These are phyloP conservation scores for Iphiclides podalirius DNA, from an alignment of 2,888 invertebrate genomes.

Conservation along the genomic window DNA sequence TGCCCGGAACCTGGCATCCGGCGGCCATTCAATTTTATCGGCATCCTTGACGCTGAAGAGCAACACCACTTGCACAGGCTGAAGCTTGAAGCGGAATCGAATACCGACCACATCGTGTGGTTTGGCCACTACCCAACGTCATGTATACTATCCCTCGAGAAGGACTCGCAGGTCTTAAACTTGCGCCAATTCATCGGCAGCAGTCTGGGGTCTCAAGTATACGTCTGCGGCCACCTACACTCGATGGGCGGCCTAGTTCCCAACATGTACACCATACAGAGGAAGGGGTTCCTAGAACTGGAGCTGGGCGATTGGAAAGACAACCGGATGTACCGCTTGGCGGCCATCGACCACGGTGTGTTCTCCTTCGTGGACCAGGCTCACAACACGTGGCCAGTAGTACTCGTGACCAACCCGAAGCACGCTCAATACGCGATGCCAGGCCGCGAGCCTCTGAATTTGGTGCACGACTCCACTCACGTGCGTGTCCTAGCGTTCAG, in stretches of 20 bases:
- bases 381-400: conserved; percentile 89
- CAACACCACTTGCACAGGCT: conserved; percentile 79
- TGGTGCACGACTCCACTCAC: conserved; percentile 86
- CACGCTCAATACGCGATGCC: conserved; percentile 87
- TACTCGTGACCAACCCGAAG: conserved; percentile 95
- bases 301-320: conserved; percentile 97
- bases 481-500: conserved; percentile 91
- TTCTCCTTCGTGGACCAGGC: conserved; percentile 91
- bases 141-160: conserved; percentile 84
- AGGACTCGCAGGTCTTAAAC: conserved; percentile 65
- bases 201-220: conserved; percentile 83
- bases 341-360: conserved; percentile 93
- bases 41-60: conserved; percentile 82
- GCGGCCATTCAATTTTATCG: conserved; percentile 95
- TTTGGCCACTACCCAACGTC: conserved; percentile 97
- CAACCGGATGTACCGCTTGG: conserved; percentile 90
- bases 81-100: conserved; percentile 73
- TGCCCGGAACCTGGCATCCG: conserved; percentile 92
- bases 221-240: conserved; percentile 95
- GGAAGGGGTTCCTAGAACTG: conserved; percentile 90
- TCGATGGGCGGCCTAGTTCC: conserved; percentile 88
- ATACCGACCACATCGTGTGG: conserved; percentile 71
- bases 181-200: conserved; percentile 81
- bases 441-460: conserved; percentile 84
- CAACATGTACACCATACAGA: conserved; percentile 92